A percentile compares a stretch with the other conserved stretches of the same genome.
phyloP scores from a whole-genome alignment of 2,888 invertebrate species.

The Thecophora atra region DNA sequence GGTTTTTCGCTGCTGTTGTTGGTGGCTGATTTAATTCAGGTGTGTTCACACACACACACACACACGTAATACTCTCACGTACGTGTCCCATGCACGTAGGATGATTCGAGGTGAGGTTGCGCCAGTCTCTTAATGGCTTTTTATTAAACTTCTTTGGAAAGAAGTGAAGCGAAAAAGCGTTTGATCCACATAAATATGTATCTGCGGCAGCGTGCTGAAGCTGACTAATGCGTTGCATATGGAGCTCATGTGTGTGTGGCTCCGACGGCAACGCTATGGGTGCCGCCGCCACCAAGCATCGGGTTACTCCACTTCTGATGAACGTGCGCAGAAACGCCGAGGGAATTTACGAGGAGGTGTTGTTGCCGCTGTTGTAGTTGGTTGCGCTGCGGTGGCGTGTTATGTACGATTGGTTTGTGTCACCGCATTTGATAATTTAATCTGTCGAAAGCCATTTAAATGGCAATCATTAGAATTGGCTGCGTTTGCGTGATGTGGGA shows the following conservation, averaged over 20 bases:
- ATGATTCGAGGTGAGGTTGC: slow-evolving; percentile 34
- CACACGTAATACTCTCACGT: slow-evolving; percentile 19
- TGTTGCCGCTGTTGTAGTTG: slow-evolving; percentile 29
- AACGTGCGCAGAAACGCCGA: neutral
- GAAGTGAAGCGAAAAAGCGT: neutral
- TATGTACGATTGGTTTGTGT: slow-evolving; percentile 30
- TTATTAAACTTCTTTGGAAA: slow-evolving; percentile 23
- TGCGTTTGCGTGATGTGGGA: slow-evolving; percentile 5
- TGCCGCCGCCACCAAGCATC: slow-evolving; percentile 10
- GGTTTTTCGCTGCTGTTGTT: slow-evolving; percentile 16
- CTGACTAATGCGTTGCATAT: slow-evolving; percentile 15
- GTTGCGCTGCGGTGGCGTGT: slow-evolving; percentile 24
- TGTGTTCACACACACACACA: slow-evolving; percentile 43
- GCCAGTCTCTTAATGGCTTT: slow-evolving; percentile 11
- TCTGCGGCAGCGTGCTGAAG: slow-evolving; percentile 19
- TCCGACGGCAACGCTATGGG: slow-evolving; percentile 10
- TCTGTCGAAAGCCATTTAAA: slow-evolving; percentile 36
- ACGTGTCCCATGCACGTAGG: slow-evolving; percentile 19
- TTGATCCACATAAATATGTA: slow-evolving; percentile 35
- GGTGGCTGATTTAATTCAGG: slow-evolving; percentile 49
- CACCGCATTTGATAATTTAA: slow-evolving; percentile 33
- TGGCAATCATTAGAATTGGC: slow-evolving; percentile 26
- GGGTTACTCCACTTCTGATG: slow-evolving; percentile 30
- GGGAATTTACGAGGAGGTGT: neutral
- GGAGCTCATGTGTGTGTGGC: neutral